Percentiles rank a stretch among this genome's conserved stretches.
phyloP scores from a whole-genome alignment of 2,797 vertebrate genomes.

The Gobio occitaniae region DNA sequence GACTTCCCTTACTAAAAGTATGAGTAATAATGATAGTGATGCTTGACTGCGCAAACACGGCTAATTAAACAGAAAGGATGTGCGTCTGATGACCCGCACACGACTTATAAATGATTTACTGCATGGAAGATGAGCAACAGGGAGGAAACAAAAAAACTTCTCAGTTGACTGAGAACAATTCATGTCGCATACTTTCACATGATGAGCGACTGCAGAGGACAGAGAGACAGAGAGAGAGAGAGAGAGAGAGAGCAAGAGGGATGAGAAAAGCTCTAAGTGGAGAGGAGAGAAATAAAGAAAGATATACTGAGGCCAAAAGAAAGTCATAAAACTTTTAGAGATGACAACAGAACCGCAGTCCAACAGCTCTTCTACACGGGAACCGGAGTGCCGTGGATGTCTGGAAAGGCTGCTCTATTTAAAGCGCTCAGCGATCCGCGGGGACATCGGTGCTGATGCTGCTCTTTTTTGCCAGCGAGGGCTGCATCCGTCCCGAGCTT shows the following conservation, averaged over 20 bases:
- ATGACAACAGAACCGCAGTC: conserved; percentile 64
- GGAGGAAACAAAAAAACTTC: background rate
- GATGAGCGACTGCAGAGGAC: background rate
- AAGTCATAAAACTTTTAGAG: conserved; percentile 75
- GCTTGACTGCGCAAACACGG: conserved; percentile 3
- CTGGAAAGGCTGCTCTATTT: conserved; percentile 71
- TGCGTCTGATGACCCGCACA: conserved; percentile 25
- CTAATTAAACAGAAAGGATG: conserved; percentile 28
- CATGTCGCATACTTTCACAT: background rate
- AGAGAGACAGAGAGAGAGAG: background rate
- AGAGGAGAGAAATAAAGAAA: conserved; percentile 11
- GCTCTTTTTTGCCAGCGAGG: conserved; percentile 65
- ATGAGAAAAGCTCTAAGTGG: conserved; percentile 5
- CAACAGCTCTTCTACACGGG: conserved; percentile 49
- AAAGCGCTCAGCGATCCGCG: conserved; percentile 62
- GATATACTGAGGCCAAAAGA: conserved; percentile 33
- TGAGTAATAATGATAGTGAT: background rate
- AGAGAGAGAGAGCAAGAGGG: background rate
- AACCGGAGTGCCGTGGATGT: conserved; percentile 53
- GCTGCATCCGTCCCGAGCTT: conserved; percentile 62
- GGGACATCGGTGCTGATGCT: conserved; percentile 72
- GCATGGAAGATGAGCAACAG: conserved; percentile 4
- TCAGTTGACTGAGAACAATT: conserved; percentile 2
- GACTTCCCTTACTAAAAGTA: background rate
- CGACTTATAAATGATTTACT: conserved; percentile 9